Evolutionary conservation across 2,113 vertebrate species (phyloP).

Genomic region (Lagenorhynchus albirostris): DNA sequence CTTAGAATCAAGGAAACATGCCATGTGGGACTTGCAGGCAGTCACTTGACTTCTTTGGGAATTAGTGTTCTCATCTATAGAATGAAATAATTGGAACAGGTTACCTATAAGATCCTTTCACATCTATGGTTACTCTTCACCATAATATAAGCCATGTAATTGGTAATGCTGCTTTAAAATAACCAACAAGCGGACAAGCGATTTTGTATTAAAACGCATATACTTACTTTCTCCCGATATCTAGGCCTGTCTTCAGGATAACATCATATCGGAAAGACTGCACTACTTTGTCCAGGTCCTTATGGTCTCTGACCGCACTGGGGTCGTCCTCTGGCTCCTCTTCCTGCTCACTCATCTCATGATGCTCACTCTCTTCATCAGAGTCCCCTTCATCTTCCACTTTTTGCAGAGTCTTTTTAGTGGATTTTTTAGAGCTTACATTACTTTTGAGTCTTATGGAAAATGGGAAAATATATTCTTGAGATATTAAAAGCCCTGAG

Average conservation of each 20-base stretch:
- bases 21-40: neutral
- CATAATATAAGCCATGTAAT: neutral
- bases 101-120: neutral
- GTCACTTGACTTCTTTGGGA: neutral
- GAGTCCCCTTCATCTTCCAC: slow-evolving; percentile 83
- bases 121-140: neutral
- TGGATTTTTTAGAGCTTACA: slow-evolving; percentile 84
- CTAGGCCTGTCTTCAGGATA: slow-evolving; percentile 91
- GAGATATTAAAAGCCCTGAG: slow-evolving; percentile 68
- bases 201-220: neutral
- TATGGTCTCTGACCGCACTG: slow-evolving; percentile 87
- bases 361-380: slow-evolving; percentile 70
- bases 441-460: slow-evolving; percentile 89
- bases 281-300: slow-evolving; percentile 92
- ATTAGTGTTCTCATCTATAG: neutral
- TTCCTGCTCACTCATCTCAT: slow-evolving; percentile 83
- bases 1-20: neutral
- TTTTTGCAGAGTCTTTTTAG: slow-evolving; percentile 70
- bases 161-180: neutral
- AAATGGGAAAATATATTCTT: slow-evolving; percentile 72
- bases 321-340: slow-evolving; percentile 85
- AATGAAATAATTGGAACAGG: neutral
- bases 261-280: slow-evolving; percentile 92
- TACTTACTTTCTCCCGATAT: slow-evolving; percentile 94
- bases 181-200: neutral